Evolutionary conservation across 2,888 invertebrate species (phyloP).

Genomic region (Phymatocera aterrima): DNA sequence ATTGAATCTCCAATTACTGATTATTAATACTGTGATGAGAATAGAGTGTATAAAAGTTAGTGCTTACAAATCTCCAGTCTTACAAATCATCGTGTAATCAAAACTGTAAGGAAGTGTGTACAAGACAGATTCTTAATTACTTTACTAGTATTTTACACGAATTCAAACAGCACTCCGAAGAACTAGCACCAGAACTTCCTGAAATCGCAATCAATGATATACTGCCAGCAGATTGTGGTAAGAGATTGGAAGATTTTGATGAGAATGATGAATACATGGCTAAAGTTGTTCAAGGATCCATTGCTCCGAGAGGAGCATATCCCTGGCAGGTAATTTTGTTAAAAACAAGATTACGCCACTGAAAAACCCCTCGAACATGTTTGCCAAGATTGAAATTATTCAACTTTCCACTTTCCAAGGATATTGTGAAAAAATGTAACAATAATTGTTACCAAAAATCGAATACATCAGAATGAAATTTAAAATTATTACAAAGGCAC

Average conservation of each 20-base stretch:
- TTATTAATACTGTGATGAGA: background rate
- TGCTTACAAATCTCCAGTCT: background rate
- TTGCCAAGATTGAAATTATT: no score
- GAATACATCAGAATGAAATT: no score
- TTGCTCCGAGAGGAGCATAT: conserved; percentile 81
- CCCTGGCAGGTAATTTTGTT: conserved; percentile 82
- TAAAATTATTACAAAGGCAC: background rate
- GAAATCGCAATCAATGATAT: conserved; percentile 63
- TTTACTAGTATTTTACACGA: background rate
- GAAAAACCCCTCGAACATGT: no score
- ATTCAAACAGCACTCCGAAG: conserved; percentile 8
- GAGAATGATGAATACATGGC: conserved; percentile 75
- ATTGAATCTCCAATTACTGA: background rate
- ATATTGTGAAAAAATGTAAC: no score
- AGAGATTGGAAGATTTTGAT: conserved; percentile 74
- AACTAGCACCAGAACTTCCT: conserved; percentile 49
- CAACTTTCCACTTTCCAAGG: no score
- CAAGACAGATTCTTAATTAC: background rate
- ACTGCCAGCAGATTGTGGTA: conserved; percentile 76
- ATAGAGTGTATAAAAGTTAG: background rate
- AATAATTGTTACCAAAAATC: no score
- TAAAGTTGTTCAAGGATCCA: conserved; percentile 80
- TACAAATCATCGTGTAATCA: background rate
- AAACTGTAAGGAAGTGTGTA: background rate
- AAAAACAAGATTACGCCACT: background rate